Evolutionary conservation across 1,140 invertebrate species (phyloP), one percentile per base, ranked within the genome.

Genomic region (Plutomurus gul): DNA sequence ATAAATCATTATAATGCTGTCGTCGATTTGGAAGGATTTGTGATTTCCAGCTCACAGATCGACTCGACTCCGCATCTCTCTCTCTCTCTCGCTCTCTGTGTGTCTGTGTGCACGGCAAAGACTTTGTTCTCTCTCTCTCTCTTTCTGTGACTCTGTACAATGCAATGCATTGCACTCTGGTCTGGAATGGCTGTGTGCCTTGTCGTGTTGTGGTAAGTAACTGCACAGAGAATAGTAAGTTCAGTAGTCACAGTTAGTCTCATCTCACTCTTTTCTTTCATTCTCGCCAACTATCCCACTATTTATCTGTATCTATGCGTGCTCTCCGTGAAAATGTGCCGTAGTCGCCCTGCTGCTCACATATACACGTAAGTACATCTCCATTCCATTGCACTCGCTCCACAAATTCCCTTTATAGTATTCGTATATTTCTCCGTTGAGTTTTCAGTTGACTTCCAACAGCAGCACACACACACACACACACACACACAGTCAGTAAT

Each of bases 1-100:
- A 83, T 83, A 83, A 83, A 83, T 83, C 82, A 83, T 83, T 83
- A 83, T 83, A 83, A 83, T 81, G 71, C 77, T 81, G 82, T 81
- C 82, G 77, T 83, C 79, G 79, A 83, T 78, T 80, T 83, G 70
- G 82, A 80, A 83, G 79, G 82, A 83, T 83, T 83, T 83, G 79
- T 80, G 82, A 83, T 83, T 83, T 72, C 36, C 70, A 78, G 22
- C 30, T 37, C 51, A 37, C 36, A 49, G 40, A 76, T 76, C 75
- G 60, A 39, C 75, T 60, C 20, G n/a, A n/a, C n/a, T n/a, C n/a
- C n/a, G 43, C 73, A 25, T n/a, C 49, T 27, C 51, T 36, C 43
- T 46, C 43, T 75, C 33, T 30, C 27, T 43, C 43, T 36, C 16
- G 30, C 27, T 27, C 25, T 18, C 36, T 25, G n/a, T 25, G 6